phyloP scores from a whole-genome alignment of 1,140 invertebrate genomes.

The Drosophila miranda region DNA sequence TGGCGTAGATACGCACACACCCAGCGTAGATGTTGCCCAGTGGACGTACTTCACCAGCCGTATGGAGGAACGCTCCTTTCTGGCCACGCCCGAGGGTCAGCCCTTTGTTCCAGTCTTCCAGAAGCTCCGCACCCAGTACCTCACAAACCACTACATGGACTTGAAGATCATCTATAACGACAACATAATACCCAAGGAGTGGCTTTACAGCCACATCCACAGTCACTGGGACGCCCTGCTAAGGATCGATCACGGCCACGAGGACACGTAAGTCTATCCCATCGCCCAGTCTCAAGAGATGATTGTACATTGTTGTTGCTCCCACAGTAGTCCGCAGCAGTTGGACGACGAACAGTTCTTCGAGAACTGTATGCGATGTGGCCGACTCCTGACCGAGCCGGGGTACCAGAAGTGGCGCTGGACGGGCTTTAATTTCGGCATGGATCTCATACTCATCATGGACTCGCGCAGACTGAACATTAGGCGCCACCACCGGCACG shows the following conservation, averaged over 20 bases:
- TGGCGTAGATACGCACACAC: constrained; percentile 66
- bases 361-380: constrained; percentile 86
- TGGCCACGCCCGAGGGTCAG: constrained; percentile 85
- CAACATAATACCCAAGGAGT: constrained; percentile 87
- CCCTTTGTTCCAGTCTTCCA: constrained; percentile 86
- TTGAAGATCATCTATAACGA: constrained; percentile 87
- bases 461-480: constrained; percentile 85
- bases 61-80: constrained; percentile 84
- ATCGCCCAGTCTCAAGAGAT: too few species aligned
- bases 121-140: constrained; percentile 87
- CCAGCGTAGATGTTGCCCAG: constrained; percentile 62
- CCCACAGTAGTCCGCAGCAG: constrained; percentile 82
- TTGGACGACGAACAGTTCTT: constrained; percentile 85
- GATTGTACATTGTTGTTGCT: background rate
- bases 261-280: constrained; percentile 85
- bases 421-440: constrained; percentile 90
- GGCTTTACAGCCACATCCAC: constrained; percentile 86
- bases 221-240: constrained; percentile 89
- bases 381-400: constrained; percentile 85
- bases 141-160: constrained; percentile 88
- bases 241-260: constrained; percentile 87
- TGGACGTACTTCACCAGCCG: constrained; percentile 69
- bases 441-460: constrained; percentile 88
- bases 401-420: constrained; percentile 90
- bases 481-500: constrained; percentile 85